These are phyloP conservation scores for Blomia tropicalis DNA, from an alignment of 2,888 invertebrate species.

Conservation along the genomic window DNA sequence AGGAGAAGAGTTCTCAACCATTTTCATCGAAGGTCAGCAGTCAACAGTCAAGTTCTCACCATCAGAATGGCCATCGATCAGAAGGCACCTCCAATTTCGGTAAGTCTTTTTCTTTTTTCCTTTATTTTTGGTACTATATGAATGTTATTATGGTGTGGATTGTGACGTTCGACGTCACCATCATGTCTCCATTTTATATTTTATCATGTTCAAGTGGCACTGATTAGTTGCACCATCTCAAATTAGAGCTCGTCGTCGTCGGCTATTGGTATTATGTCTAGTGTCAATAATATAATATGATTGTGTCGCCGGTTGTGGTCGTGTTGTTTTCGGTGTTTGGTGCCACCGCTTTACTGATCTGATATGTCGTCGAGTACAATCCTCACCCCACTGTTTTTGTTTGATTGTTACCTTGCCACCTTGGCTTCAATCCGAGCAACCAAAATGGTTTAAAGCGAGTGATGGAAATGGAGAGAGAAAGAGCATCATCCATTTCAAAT, in stretches of 20 bases:
- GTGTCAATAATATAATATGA: background rate
- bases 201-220: constrained; percentile 12
- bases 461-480: no score
- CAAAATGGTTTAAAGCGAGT: no score
- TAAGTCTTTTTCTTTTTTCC: background rate
- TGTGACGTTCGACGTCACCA: constrained; percentile 12
- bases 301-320: background rate
- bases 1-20: constrained; percentile 1
- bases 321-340: background rate
- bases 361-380: no score
- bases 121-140: background rate
- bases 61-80: constrained; percentile 7
- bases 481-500: no score
- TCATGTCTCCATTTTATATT: no score
- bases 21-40: constrained; percentile 4
- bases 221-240: background rate
- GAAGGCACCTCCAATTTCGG: constrained; percentile 6
- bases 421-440: no score
- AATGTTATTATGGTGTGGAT: no score
- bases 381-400: no score
- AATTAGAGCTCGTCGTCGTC: background rate
- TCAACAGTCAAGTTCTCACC: constrained; percentile 12
- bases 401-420: no score
- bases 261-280: background rate
- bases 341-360: no score